phyloP scores from a whole-genome alignment of 2,797 vertebrate genomes.

The Rhabdophis nuchalis region DNA sequence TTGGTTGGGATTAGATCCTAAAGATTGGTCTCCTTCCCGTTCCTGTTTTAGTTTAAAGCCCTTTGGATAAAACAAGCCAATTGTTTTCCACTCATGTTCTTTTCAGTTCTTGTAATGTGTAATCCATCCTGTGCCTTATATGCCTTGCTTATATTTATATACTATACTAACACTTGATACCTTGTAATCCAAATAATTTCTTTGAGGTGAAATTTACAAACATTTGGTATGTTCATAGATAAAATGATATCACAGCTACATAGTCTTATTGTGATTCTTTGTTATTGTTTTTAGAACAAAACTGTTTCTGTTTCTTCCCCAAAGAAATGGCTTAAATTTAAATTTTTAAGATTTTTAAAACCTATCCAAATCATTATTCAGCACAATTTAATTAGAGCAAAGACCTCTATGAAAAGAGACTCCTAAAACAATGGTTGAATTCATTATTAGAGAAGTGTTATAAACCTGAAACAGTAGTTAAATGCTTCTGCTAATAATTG shows the following conservation, averaged over 20 bases:
- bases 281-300: not conserved
- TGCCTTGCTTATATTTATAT: not conserved
- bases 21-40: no score
- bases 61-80: no score
- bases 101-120: no score
- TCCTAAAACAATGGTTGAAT: not conserved
- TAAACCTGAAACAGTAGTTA: not conserved
- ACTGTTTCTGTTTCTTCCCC: not conserved
- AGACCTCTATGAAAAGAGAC: not conserved
- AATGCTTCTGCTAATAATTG: not conserved
- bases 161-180: not conserved
- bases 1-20: no score
- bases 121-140: no score
- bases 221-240: not conserved
- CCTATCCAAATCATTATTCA: not conserved
- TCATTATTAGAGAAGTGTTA: not conserved
- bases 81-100: no score
- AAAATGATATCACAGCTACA: not conserved
- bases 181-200: not conserved
- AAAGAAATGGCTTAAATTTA: not conserved
- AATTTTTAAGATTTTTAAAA: not conserved
- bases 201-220: constrained; percentile 6
- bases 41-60: no score
- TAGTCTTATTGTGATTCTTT: not conserved
- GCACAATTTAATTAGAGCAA: not conserved